A percentile compares a stretch with the other conserved stretches of the same genome.
Evolutionary conservation across 2,888 invertebrate species (phyloP).

Genomic region (Kuschelorhynchus macadamiae): DNA sequence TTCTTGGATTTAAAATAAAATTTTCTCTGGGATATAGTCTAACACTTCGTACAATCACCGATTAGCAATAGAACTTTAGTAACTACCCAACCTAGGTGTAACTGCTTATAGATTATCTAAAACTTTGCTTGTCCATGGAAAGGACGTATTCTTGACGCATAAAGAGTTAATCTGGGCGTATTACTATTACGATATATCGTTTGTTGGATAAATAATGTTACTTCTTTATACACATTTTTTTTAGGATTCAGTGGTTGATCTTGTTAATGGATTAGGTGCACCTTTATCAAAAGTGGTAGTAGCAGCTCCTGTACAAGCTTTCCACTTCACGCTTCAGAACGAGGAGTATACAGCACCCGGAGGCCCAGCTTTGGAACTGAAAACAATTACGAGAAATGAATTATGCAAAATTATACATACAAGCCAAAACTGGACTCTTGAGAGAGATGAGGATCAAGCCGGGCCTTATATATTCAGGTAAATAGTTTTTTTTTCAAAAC

Average conservation of each 20-base stretch:
- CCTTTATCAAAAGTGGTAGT: constrained; percentile 79
- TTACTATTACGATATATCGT: no score
- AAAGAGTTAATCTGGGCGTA: no score
- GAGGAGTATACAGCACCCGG: constrained; percentile 79
- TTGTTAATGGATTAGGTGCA: constrained; percentile 80
- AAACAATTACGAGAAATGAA: constrained; percentile 75
- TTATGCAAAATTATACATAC: constrained; percentile 74
- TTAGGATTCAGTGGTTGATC: constrained; percentile 82
- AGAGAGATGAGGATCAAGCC: constrained; percentile 83
- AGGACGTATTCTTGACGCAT: no score
- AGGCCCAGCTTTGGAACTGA: constrained; percentile 74
- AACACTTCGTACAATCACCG: no score
- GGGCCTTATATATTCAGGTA: constrained; percentile 83
- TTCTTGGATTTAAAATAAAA: no score
- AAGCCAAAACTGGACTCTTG: constrained; percentile 77
- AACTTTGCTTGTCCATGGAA: no score
- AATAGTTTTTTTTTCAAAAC: background rate
- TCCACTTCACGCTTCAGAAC: constrained; percentile 77
- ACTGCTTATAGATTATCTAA: no score
- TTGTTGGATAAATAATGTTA: background rate
- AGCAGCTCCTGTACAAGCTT: constrained; percentile 79
- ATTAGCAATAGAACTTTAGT: no score
- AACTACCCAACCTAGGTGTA: no score
- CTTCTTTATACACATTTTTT: constrained; percentile 46
- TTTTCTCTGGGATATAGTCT: no score